Conservation (phyloP, 2,888 invertebrate species). For the Ormyrus nitidulus region DNA sequence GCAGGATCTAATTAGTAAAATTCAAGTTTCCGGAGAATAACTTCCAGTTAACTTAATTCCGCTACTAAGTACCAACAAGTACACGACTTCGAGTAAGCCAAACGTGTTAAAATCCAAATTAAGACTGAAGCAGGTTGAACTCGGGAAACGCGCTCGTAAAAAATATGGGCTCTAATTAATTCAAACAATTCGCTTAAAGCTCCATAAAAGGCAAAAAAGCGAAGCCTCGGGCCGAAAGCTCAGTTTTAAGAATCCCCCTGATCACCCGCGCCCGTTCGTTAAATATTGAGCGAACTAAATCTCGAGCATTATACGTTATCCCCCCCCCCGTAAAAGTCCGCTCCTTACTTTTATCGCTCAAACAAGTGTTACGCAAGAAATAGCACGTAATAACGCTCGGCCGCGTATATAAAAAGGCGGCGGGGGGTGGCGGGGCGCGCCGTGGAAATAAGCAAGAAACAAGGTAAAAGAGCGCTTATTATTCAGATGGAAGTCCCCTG, state of each 20-base stretch:
- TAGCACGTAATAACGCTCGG: conserved; percentile 37
- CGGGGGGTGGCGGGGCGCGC: no score
- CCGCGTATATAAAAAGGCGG: no score
- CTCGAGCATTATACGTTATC: conserved; percentile 22
- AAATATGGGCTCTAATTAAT: no score
- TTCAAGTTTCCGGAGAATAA: no score
- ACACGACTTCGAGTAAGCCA: no score
- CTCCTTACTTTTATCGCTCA: conserved; percentile 44
- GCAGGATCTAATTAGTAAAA: no score
- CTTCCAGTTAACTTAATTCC: no score
- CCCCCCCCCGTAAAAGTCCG: conserved; percentile 27
- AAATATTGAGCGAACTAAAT: conserved; percentile 48
- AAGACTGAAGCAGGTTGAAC: no score
- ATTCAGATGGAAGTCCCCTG: conserved; percentile 40
- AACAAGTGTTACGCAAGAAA: conserved; percentile 49
- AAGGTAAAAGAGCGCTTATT: conserved; percentile 41
- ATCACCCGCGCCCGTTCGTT: conserved; percentile 18
- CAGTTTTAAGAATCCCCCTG: background rate
- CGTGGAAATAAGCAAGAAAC: conserved; percentile 10
- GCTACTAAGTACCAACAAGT: no score
- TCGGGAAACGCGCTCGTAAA: no score
- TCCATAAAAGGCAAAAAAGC: conserved; percentile 14
- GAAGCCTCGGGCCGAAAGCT: conserved; percentile 9
- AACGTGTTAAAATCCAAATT: no score
- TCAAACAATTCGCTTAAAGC: no score